Evolutionary conservation across 1,140 invertebrate genomes (phyloP).

Genomic region (Brachionus calyciflorus): DNA sequence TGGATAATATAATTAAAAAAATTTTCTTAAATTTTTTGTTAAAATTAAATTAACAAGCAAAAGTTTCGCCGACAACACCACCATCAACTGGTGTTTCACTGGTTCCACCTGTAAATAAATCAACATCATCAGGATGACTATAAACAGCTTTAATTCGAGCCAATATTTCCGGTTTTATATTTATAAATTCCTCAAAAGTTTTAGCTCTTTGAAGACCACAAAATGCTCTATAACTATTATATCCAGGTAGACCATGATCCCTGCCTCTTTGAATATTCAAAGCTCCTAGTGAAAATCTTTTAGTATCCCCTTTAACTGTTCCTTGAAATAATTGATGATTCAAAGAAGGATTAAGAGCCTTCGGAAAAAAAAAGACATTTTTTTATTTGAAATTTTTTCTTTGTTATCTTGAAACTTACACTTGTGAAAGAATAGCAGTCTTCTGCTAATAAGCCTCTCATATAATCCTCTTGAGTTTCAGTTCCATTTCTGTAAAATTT

Average conservation of each 20-base stretch:
- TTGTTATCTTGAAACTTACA: background rate
- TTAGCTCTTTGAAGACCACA: slow-evolving; percentile 48
- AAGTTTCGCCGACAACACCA: slow-evolving; percentile 34
- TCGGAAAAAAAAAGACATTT: background rate
- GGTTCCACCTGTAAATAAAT: slow-evolving; percentile 1
- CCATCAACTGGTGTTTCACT: background rate
- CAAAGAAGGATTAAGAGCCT: background rate
- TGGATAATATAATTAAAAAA: background rate
- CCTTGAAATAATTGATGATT: slow-evolving; percentile 11
- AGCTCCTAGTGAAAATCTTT: slow-evolving; percentile 68
- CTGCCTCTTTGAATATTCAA: slow-evolving; percentile 83
- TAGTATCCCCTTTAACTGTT: background rate
- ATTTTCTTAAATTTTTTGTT: background rate
- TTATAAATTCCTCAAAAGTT: slow-evolving; percentile 48
- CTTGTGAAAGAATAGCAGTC: background rate
- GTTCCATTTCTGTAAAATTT: slow-evolving; percentile 23
- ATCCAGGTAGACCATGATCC: slow-evolving; percentile 48
- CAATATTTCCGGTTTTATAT: slow-evolving; percentile 4
- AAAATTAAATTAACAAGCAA: slow-evolving; percentile 29
- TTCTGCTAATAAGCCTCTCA: slow-evolving; percentile 8
- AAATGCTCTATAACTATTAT: slow-evolving; percentile 46
- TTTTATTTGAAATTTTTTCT: background rate
- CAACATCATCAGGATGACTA: slow-evolving; percentile 35
- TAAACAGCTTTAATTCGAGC: background rate
- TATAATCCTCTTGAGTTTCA: slow-evolving; percentile 29